Conservation (phyloP, 1,140 invertebrate genomes). For the Drosophila lacertosa region DNA sequence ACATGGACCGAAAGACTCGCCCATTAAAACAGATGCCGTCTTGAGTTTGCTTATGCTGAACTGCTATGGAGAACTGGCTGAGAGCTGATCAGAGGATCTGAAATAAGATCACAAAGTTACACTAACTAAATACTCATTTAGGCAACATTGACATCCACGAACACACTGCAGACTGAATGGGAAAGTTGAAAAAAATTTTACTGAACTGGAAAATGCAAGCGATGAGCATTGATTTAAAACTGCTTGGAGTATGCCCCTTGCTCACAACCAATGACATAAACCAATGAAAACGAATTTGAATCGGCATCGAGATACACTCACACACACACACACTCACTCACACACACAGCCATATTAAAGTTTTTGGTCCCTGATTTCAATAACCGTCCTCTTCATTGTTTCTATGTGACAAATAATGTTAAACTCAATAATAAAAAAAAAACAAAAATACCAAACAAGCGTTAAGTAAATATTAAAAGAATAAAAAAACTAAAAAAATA, state of each 20-base stretch:
- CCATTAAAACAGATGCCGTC: constrained; percentile 17
- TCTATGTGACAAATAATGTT: constrained; percentile 82
- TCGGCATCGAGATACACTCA: constrained; percentile 25
- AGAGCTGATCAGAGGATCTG: constrained; percentile 10
- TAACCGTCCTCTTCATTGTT: constrained; percentile 79
- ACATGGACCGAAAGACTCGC: constrained; percentile 43
- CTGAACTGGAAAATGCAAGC: constrained; percentile 13
- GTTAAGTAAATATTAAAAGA: constrained; percentile 4
- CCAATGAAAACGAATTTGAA: constrained; percentile 36
- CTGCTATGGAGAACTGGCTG: constrained; percentile 21
- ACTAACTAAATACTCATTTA: not conserved
- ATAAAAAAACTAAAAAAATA: constrained; percentile 23
- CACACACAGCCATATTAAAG: not conserved
- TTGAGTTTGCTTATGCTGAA: constrained; percentile 35
- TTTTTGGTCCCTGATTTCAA: constrained; percentile 71
- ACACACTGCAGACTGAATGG: constrained; percentile 11
- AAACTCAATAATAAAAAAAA: constrained; percentile 22
- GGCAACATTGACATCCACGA: not conserved
- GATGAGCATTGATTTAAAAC: constrained; percentile 34
- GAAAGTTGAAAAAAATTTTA: not conserved
- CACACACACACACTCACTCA: constrained; percentile 7
- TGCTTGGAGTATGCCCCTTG: constrained; percentile 52
- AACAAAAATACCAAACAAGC: not conserved
- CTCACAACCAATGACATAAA: constrained; percentile 45
- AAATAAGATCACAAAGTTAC: constrained; percentile 5